phyloP scores from a whole-genome alignment of 2,113 vertebrate genomes.

The Parotia lawesii region DNA sequence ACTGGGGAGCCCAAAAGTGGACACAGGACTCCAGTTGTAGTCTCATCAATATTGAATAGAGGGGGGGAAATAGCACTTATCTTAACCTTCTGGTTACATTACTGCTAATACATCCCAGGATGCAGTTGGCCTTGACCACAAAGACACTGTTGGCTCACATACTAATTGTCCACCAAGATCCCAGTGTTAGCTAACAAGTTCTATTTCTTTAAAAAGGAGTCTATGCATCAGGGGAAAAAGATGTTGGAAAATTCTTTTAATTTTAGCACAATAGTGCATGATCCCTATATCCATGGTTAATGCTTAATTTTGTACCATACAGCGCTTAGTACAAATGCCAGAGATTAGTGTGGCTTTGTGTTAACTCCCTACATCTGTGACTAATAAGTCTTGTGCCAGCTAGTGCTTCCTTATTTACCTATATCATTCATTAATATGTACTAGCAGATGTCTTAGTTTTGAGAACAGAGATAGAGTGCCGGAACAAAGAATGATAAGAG shows the following conservation, averaged over 20 bases:
- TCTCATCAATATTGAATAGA: neutral
- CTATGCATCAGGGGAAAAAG: no score
- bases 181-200: neutral
- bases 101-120: neutral
- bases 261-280: no score
- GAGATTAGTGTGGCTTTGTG: neutral
- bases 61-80: neutral
- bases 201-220: no score
- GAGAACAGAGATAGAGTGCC: neutral
- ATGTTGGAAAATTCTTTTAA: no score
- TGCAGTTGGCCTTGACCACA: neutral
- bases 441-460: neutral
- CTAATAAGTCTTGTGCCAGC: neutral
- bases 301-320: neutral
- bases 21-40: neutral
- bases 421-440: neutral
- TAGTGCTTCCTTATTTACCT: neutral
- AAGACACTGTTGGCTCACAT: neutral
- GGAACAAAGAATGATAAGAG: neutral
- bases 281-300: neutral
- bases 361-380: neutral
- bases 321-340: neutral
- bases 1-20: neutral
- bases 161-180: neutral
- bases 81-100: neutral